These are phyloP conservation scores for Balanococcus diminutus DNA, from an alignment of 2,888 invertebrate genomes.

Conservation along the genomic window DNA sequence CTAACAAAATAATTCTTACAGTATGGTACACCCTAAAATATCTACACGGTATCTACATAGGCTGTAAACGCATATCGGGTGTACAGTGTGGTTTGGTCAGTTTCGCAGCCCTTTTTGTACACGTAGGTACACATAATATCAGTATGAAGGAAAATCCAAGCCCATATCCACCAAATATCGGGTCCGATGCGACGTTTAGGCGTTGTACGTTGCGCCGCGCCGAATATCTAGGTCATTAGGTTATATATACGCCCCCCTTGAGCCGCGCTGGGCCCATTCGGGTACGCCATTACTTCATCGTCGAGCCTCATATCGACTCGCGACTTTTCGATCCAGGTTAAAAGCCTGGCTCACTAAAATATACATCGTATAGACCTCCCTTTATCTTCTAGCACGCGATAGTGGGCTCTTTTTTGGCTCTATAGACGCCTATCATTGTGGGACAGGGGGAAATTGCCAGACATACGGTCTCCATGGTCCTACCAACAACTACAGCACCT, in stretches of 20 bases:
- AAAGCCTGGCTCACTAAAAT: neutral
- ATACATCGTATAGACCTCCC: neutral
- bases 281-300: neutral
- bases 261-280: neutral
- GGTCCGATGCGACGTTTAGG: neutral
- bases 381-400: neutral
- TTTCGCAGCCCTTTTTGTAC: neutral
- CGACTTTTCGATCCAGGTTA: neutral
- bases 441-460: no score
- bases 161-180: neutral
- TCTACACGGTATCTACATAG: no score
- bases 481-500: no score
- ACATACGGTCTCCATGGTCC: no score
- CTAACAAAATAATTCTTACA: no score
- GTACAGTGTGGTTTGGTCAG: no score
- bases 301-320: neutral
- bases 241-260: neutral
- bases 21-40: no score
- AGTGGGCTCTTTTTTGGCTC: neutral
- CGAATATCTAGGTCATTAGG: constrained; percentile 17
- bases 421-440: no score
- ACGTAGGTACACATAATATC: neutral
- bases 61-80: no score
- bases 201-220: neutral
- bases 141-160: neutral